phyloP scores from a whole-genome alignment of 2,888 invertebrate genomes.

The Venusia cambrica region DNA sequence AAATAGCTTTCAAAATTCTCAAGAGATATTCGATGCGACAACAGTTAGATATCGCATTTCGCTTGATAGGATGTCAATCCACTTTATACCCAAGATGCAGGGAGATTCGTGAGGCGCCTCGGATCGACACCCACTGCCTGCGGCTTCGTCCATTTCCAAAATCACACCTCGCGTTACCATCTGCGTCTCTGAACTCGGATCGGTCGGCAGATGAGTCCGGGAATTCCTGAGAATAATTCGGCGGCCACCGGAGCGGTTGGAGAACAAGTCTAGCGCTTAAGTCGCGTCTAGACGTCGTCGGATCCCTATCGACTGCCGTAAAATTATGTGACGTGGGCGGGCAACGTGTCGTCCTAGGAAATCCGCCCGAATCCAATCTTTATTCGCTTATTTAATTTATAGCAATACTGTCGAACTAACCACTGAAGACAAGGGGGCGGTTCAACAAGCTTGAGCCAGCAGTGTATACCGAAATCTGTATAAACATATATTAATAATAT shows the following conservation, averaged over 20 bases:
- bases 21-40: constrained; percentile 31
- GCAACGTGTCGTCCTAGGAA: constrained; percentile 45
- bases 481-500: constrained; percentile 3
- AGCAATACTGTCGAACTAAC: constrained; percentile 26
- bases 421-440: constrained; percentile 8
- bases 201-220: constrained; percentile 53
- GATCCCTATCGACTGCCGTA: constrained; percentile 68
- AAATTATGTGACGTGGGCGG: constrained; percentile 70
- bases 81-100: constrained; percentile 48
- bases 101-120: constrained; percentile 33
- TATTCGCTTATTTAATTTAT: constrained; percentile 45
- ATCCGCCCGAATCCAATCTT: constrained; percentile 50
- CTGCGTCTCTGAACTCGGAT: constrained; percentile 48
- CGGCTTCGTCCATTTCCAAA: constrained; percentile 44
- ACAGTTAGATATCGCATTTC: constrained; percentile 40
- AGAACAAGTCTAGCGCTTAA: constrained; percentile 59
- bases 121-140: constrained; percentile 35
- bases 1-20: constrained; percentile 20
- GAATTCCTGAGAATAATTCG: constrained; percentile 32
- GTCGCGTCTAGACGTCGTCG: constrained; percentile 75
- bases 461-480: constrained; percentile 7
- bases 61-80: constrained; percentile 49
- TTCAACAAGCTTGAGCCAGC: constrained; percentile 11
- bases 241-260: constrained; percentile 46
- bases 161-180: constrained; percentile 55